These are phyloP conservation scores for Galaxias olidus DNA, from an alignment of 2,797 vertebrate genomes.

Conservation along the genomic window DNA sequence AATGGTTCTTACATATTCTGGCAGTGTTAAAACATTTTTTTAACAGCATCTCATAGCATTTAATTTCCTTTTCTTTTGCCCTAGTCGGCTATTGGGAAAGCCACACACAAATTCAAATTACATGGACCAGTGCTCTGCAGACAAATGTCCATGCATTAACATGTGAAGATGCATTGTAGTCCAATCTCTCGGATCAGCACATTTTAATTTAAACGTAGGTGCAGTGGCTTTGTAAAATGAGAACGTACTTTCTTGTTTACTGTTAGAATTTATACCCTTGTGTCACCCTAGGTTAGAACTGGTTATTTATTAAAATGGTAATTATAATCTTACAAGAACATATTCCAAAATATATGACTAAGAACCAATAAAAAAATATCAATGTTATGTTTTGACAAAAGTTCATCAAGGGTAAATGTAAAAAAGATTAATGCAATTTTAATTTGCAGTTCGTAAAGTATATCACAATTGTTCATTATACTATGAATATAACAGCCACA, in stretches of 20 bases:
- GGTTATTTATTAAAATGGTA: constrained; percentile 57
- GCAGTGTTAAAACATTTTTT: too few relatives aligned
- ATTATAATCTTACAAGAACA: constrained; percentile 7
- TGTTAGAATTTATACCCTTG: constrained; percentile 6
- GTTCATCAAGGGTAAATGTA: too few relatives aligned
- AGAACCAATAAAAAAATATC: too few relatives aligned
- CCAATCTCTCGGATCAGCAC: constrained; percentile 65
- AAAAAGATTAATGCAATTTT: too few relatives aligned
- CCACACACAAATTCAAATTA: constrained; percentile 70
- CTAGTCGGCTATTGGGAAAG: constrained; percentile 51
- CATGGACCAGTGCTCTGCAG: constrained; percentile 64
- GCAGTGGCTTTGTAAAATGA: constrained; percentile 52
- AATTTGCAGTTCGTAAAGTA: too few relatives aligned
- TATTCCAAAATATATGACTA: too few relatives aligned
- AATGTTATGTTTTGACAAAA: too few relatives aligned
- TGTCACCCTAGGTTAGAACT: constrained; percentile 61
- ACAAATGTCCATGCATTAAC: constrained; percentile 70
- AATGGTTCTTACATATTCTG: too few relatives aligned
- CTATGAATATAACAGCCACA: too few relatives aligned
- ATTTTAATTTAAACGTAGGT: constrained; percentile 69
- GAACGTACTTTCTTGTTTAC: constrained; percentile 42
- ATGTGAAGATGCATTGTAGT: constrained; percentile 74
- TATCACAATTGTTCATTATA: too few relatives aligned
- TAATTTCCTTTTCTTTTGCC: constrained; percentile 52
- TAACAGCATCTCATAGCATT: constrained; percentile 55